Conservation (phyloP, 2,888 invertebrate species). For the Eristalinus sepulchralis region DNA sequence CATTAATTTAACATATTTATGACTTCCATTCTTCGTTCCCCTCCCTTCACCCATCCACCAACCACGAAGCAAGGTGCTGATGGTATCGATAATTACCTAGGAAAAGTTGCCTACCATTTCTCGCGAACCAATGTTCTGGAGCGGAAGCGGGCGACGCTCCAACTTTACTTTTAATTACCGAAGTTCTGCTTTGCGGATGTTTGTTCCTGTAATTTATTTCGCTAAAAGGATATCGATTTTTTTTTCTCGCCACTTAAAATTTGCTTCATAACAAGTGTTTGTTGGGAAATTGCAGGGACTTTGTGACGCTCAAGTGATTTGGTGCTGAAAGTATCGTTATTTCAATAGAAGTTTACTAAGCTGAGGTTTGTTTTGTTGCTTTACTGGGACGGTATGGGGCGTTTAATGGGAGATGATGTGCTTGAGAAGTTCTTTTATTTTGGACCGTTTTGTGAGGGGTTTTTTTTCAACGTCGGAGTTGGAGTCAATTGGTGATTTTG, state of each 20-base stretch:
- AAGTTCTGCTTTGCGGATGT: background rate
- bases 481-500: background rate
- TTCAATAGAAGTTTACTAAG: background rate
- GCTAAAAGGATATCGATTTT: background rate
- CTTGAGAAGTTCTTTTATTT: no score
- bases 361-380: background rate
- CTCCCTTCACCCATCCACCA: background rate
- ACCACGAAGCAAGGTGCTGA: background rate
- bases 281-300: background rate
- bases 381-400: background rate
- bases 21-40: background rate
- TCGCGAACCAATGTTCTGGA: background rate
- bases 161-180: background rate
- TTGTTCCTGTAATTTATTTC: background rate
- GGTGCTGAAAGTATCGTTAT: background rate
- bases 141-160: background rate
- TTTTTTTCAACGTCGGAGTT: background rate
- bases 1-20: background rate
- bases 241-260: background rate
- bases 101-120: background rate
- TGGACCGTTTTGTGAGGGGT: background rate
- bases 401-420: no score
- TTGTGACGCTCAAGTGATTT: background rate
- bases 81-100: slow-evolving; percentile 14
- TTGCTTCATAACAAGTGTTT: background rate